Evolutionary conservation across 1,140 invertebrate genomes (phyloP).

Genomic region (Micrasema minimum): DNA sequence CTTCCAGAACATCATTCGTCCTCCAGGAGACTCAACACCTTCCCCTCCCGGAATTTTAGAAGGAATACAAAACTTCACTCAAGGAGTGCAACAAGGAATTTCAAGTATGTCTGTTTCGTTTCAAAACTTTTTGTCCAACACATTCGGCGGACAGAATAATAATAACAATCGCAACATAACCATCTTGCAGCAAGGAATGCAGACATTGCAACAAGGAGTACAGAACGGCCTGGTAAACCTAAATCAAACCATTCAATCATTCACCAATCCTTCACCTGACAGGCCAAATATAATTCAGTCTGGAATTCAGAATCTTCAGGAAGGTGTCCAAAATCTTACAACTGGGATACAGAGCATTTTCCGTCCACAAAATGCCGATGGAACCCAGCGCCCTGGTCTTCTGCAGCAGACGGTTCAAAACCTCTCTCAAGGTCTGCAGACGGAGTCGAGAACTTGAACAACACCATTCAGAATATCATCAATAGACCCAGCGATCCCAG

Average conservation of each 20-base stretch:
- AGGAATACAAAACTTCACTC: conserved; percentile 42
- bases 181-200: conserved; percentile 43
- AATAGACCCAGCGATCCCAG: conserved; percentile 23
- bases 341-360: conserved; percentile 11
- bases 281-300: conserved; percentile 39
- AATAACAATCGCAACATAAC: conserved; percentile 1
- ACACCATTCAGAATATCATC: conserved; percentile 47
- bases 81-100: conserved; percentile 20
- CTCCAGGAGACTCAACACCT: background rate
- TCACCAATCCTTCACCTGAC: conserved; percentile 26
- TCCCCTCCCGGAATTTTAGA: conserved; percentile 21
- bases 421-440: conserved; percentile 31
- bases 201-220: conserved; percentile 38
- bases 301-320: conserved; percentile 29
- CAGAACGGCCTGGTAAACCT: conserved; percentile 32
- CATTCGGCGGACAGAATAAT: conserved; percentile 17
- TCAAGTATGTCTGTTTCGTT: conserved; percentile 25
- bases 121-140: conserved; percentile 32
- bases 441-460: conserved; percentile 46
- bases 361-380: background rate
- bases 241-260: conserved; percentile 33
- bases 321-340: conserved; percentile 36
- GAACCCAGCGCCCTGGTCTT: conserved; percentile 7
- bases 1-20: conserved; percentile 35
- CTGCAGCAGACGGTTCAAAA: conserved; percentile 41